Evolutionary conservation across 2,113 vertebrate species (phyloP).

Genomic region (Litocranius walleri): DNA sequence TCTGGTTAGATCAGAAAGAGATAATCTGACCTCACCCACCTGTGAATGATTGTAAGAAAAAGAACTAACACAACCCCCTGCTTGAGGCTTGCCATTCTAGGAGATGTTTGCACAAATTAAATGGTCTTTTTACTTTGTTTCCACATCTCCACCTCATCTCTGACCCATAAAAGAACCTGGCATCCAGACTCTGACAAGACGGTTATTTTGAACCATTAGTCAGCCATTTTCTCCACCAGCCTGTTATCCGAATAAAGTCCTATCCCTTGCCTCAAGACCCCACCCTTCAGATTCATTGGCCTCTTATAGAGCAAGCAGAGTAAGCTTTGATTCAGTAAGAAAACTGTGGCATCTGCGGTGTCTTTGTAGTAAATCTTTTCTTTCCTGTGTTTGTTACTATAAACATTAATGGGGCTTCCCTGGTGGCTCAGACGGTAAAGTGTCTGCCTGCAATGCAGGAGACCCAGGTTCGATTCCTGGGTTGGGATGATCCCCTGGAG

Average conservation of each 20-base stretch:
- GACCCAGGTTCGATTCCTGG: too few relatives aligned
- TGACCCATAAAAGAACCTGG: background rate
- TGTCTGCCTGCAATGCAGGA: too few relatives aligned
- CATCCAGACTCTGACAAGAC: background rate
- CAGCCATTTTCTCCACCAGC: background rate
- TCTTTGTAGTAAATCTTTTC: background rate
- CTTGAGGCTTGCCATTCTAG: background rate
- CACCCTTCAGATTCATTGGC: background rate
- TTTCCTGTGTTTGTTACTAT: background rate
- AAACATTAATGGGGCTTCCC: background rate
- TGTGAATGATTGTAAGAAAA: background rate
- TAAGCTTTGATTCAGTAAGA: background rate
- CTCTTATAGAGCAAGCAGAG: background rate
- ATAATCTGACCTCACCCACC: background rate
- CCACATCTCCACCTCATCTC: background rate
- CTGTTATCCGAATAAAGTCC: background rate
- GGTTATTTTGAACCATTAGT: background rate
- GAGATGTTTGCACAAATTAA: background rate
- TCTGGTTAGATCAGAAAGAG: background rate
- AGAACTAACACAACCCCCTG: background rate
- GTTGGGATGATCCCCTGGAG: too few relatives aligned
- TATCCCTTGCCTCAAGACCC: background rate
- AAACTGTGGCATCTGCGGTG: background rate
- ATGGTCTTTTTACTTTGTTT: background rate
- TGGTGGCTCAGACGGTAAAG: too few relatives aligned